phyloP scores from a whole-genome alignment of 2,888 invertebrate species.

The Heliconius charithonia region DNA sequence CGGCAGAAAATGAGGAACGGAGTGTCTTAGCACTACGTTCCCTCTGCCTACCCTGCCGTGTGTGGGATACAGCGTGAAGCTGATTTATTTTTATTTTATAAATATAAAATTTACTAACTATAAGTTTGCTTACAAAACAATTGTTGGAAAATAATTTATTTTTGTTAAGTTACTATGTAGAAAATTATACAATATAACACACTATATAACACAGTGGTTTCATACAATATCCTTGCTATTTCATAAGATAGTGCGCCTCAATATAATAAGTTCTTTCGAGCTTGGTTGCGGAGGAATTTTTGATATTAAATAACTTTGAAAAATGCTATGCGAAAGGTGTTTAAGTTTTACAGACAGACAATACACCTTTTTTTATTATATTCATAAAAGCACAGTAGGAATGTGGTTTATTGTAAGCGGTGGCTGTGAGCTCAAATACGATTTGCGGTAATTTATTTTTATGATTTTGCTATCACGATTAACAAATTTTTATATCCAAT shows the following conservation, averaged over 20 bases:
- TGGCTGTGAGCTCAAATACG: neutral
- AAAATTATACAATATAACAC: constrained; percentile 1
- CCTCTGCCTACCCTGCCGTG: too few relatives aligned
- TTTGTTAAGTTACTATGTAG: neutral
- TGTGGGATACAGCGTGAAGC: too few relatives aligned
- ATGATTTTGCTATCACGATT: neutral
- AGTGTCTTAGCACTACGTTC: too few relatives aligned
- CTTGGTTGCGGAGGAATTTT: constrained; percentile 24
- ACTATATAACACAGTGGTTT: constrained; percentile 17
- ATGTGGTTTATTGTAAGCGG: neutral
- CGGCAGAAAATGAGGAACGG: too few relatives aligned
- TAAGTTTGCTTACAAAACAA: neutral
- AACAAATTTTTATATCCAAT: too few relatives aligned
- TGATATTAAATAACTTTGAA: constrained; percentile 31
- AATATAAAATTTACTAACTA: neutral
- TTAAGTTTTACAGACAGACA: constrained; percentile 24
- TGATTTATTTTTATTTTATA: too few relatives aligned
- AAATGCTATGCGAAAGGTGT: constrained; percentile 26
- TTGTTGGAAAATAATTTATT: neutral
- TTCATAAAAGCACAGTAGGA: neutral
- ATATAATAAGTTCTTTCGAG: constrained; percentile 31
- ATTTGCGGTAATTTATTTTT: neutral
- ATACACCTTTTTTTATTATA: neutral
- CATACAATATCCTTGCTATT: constrained; percentile 23
- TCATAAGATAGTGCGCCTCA: constrained; percentile 17